These are phyloP conservation scores for Glaucopsyche alexis DNA, from an alignment of 2,888 invertebrate species.

Conservation along the genomic window DNA sequence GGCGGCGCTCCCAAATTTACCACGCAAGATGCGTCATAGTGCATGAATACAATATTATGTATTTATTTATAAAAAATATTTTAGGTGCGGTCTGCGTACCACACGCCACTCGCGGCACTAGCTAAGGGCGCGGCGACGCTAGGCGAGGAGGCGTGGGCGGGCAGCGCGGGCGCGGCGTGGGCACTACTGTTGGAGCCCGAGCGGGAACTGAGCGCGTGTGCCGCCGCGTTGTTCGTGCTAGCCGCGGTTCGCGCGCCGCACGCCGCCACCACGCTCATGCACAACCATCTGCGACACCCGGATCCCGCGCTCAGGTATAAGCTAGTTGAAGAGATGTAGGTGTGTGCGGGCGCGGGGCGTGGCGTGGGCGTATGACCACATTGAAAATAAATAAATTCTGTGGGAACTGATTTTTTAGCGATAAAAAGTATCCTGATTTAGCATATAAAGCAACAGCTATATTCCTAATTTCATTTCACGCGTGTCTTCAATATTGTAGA, in stretches of 20 bases:
- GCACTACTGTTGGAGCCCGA: conserved; percentile 96
- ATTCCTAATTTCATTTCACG: neutral
- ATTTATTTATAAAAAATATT: neutral
- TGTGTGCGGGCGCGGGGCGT: neutral
- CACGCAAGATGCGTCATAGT: neutral
- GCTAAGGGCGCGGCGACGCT: conserved; percentile 95
- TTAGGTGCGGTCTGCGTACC: conserved; percentile 93
- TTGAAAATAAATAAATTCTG: neutral
- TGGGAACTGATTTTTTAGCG: no score
- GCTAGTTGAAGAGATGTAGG: neutral
- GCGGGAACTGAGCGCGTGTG: conserved; percentile 89
- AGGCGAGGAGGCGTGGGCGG: conserved; percentile 91
- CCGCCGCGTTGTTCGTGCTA: conserved; percentile 94
- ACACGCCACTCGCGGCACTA: conserved; percentile 91
- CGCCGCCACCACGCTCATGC: conserved; percentile 94
- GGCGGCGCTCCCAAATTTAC: neutral
- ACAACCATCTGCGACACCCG: conserved; percentile 90
- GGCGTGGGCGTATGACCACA: neutral
- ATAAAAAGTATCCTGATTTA: no score
- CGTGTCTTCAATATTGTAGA: conserved; percentile 46
- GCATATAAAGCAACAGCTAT: neutral
- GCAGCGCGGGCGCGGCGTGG: conserved; percentile 96
- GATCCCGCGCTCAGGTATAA: conserved; percentile 86
- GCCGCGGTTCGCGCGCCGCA: conserved; percentile 95
- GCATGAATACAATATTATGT: neutral